Evolutionary conservation across 2,888 invertebrate species (phyloP), one percentile per base, ranked within the genome.

Genomic region (Carpatolechia fugitivella): DNA sequence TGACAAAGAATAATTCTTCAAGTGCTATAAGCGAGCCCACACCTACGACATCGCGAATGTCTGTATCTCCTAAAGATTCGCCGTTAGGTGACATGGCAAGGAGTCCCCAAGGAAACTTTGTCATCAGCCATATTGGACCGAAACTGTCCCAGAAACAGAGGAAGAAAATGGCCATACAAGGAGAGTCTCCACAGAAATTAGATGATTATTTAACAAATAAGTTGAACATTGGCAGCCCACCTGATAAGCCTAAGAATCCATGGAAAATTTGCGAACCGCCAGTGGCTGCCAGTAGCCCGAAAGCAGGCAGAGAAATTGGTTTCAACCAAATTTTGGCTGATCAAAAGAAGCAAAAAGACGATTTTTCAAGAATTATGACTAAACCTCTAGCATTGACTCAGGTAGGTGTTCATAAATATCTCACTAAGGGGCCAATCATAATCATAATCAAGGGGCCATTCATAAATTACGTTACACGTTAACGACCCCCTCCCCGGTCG

Each of bases 371-470:
- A 72, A 93, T 94, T 66, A 93, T 92, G 72, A 93, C 93, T 6
- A 96, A 96, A 76, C 93, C 95, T 0, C 85, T 97, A 20, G 80
- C 86, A 56, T 85, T 95, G 62, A 96, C 96, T 13, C 96, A 96
- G 92, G 96, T 95, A 86, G 6, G n/a, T n/a, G n/a, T n/a, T n/a
- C n/a, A n/a, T n/a, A n/a, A n/a, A n/a, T n/a, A n/a, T n/a, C n/a
- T n/a, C 24, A 24, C 6, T 24, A 24, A 24, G 24, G 24, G 24
- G n/a, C n/a, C n/a, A n/a, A n/a, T n/a, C n/a, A n/a, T n/a, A n/a
- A n/a, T n/a, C n/a, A n/a, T n/a, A n/a, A n/a, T n/a, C n/a, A n/a
- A n/a, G n/a, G n/a, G n/a, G n/a, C n/a, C n/a, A n/a, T n/a, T n/a
- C n/a, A n/a, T n/a, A n/a, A n/a, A n/a, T n/a, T n/a, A n/a, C n/a